Evolutionary conservation across 2,113 vertebrate genomes (phyloP), one percentile per base, ranked within the genome.

Genomic region (Eurypyga helias): DNA sequence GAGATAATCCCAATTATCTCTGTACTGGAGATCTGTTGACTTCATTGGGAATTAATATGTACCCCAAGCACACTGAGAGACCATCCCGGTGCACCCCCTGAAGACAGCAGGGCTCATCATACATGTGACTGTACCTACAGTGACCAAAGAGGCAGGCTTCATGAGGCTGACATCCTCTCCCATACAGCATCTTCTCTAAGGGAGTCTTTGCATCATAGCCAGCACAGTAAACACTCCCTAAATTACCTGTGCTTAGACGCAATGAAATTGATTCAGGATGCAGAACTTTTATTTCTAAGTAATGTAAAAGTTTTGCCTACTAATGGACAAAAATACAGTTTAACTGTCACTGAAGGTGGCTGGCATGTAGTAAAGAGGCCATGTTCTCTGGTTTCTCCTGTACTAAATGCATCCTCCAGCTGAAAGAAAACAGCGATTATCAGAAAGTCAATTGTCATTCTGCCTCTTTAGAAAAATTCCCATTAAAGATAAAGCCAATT

Each of bases 401-500:
- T 76, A 97, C 91, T 97, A 97, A 96, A 97, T 93, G 97, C 96
- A 98, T 98, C 97, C 70, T 96, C 87, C 73, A 88, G 76, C 96
- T 97, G 96, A 98, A 98, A 98, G 97, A 98, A 98, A 98, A 90
- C 94, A 97, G 96, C 89, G 97, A 98, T 98, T 98, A 98, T 98
- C 98, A 98, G 97, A 98, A 98, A 98, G 97, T 97, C 97, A 98
- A 98, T 98, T 98, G 98, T 98, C 98, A 98, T 98, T 97, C 98
- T 91, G 95, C 96, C 96, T 98, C 98, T 98, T 98, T 98, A 98
- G 98, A 98, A 98, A 98, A 98, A 97, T 98, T 98, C 95, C 98
- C 97, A 98, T 98, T 98, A 98, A 98, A 98, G 98, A 98, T 98
- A 98, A 98, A 98, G 97, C 98, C 87, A 98, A 97, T 98, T 98